phyloP scores from a whole-genome alignment of 2,113 vertebrate genomes.

The Tetraodon nigroviridis region DNA sequence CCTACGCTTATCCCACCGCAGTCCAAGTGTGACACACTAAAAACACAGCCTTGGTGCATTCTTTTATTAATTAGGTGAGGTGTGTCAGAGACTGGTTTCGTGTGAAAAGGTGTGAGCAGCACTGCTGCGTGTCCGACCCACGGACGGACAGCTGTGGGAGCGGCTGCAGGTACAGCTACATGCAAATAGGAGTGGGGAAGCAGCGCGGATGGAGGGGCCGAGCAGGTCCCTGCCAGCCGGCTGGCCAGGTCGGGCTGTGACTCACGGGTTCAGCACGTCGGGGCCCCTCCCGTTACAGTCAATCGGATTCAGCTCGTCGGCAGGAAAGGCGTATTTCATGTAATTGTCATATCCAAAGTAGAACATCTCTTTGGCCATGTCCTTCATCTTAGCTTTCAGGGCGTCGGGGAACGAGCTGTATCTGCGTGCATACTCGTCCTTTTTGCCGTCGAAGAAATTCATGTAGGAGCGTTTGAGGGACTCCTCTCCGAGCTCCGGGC shows the following conservation, averaged over 20 bases:
- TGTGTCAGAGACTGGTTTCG: too few relatives aligned
- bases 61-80: too few relatives aligned
- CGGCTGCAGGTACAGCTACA: neutral
- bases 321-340: conserved; percentile 92
- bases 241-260: conserved; percentile 26
- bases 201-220: conserved; percentile 10
- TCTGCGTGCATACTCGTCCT: conserved; percentile 84
- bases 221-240: neutral
- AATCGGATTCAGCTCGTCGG: conserved; percentile 95
- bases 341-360: conserved; percentile 96
- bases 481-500: conserved; percentile 41
- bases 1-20: too few relatives aligned
- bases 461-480: conserved; percentile 64
- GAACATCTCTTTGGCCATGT: conserved; percentile 91
- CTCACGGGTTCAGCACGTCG: conserved; percentile 90
- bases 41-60: too few relatives aligned
- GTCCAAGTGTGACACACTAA: too few relatives aligned
- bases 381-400: conserved; percentile 82
- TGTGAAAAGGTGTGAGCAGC: too few relatives aligned
- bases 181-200: conserved; percentile 18
- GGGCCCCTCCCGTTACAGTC: conserved; percentile 90
- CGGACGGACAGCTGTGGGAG: too few relatives aligned
- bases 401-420: conserved; percentile 84
- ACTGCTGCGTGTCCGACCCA: too few relatives aligned
- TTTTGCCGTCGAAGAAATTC: conserved; percentile 67